phyloP scores from a whole-genome alignment of 2,113 vertebrate species.

The human (Homo sapiens) region GRCh38 chrX:43567001-43567500 shows the following conservation, averaged over 20 bases:
- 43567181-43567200: neutral
- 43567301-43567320: neutral
- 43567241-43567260: neutral
- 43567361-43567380: neutral
- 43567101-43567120: neutral
- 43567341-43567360: neutral
- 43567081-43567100: neutral
- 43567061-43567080: neutral
- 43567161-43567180: neutral
- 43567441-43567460: neutral
- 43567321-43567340: neutral
- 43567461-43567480: neutral
- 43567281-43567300: neutral
- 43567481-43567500: neutral
- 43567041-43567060: neutral
- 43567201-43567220: neutral
- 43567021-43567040: neutral
- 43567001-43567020: neutral
- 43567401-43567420: neutral
- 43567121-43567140: neutral
- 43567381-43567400: neutral
- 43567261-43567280: neutral
- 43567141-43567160: neutral
- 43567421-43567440: neutral
- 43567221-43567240: neutral